These are phyloP conservation scores for Dinoponera quadriceps DNA, from an alignment of 1,140 invertebrate species.

Conservation along the genomic window DNA sequence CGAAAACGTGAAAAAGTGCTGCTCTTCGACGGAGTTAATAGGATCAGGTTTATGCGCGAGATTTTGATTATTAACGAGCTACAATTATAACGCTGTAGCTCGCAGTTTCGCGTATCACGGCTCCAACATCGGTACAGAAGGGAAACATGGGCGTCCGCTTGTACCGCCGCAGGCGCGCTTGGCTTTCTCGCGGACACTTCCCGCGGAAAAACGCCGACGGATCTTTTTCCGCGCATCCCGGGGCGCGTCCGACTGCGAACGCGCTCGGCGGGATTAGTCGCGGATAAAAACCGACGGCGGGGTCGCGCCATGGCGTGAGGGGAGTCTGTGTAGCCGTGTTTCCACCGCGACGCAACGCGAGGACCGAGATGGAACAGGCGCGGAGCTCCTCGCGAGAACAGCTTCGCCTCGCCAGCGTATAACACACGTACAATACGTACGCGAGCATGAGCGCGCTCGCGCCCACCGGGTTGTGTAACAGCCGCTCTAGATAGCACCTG, in stretches of 20 bases:
- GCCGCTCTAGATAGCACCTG: slow-evolving; percentile 80
- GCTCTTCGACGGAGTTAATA: too few relatives aligned
- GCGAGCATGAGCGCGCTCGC: slow-evolving; percentile 5
- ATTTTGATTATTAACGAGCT: not conserved
- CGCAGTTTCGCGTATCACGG: slow-evolving; percentile 1
- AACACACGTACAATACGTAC: slow-evolving; percentile 26
- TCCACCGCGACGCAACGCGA: slow-evolving; percentile 66
- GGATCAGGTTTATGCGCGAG: too few relatives aligned
- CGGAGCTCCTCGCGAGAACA: slow-evolving; percentile 72
- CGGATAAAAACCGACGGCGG: slow-evolving; percentile 60
- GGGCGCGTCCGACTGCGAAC: slow-evolving; percentile 58
- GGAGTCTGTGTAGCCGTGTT: slow-evolving; percentile 79
- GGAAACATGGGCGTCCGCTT: too few relatives aligned
- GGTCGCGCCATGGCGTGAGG: slow-evolving; percentile 63
- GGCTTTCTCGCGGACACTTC: not conserved
- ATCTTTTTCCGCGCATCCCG: slow-evolving; percentile 27
- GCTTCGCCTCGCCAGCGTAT: slow-evolving; percentile 72
- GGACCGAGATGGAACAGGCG: slow-evolving; percentile 67
- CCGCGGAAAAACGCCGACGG: slow-evolving; percentile 15
- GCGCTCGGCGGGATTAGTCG: slow-evolving; percentile 64
- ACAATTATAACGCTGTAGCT: not conserved
- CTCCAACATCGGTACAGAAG: not conserved
- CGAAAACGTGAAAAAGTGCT: too few relatives aligned
- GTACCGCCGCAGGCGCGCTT: not conserved
- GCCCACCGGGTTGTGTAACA: slow-evolving; percentile 68